phyloP scores from a whole-genome alignment of 2,113 vertebrate species.

The Fulmarus glacialis region DNA sequence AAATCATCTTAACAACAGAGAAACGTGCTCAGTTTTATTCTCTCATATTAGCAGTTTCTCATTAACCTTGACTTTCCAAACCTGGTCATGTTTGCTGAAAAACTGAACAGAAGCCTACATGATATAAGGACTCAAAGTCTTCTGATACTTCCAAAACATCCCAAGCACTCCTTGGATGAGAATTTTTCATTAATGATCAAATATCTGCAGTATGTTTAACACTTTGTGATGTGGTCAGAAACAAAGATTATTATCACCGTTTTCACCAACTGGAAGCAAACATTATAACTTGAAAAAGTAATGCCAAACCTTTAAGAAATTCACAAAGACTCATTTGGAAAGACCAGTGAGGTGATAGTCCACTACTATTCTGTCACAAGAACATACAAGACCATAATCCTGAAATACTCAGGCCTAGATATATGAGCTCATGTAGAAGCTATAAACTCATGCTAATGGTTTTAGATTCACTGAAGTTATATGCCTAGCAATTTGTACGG shows the following conservation, averaged over 20 bases:
- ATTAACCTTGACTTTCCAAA: background rate
- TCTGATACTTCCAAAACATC: background rate
- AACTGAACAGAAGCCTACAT: background rate
- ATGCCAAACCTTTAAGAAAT: background rate
- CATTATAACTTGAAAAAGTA: background rate
- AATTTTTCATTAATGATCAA: background rate
- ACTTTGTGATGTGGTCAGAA: background rate
- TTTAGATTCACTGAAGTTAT: background rate
- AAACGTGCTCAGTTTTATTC: background rate
- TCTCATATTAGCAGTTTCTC: background rate
- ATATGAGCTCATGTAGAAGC: background rate
- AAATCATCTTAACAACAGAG: background rate
- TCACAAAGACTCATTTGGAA: background rate
- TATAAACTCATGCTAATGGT: background rate
- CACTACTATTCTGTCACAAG: background rate
- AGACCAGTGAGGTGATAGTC: background rate
- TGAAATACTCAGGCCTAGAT: background rate
- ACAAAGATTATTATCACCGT: background rate
- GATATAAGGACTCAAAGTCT: background rate
- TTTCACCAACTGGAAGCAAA: background rate
- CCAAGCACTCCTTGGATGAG: background rate
- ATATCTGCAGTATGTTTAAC: background rate
- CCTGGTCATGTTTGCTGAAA: background rate
- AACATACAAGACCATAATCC: background rate
- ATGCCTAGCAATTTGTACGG: background rate